Conservation (phyloP, 2,797 vertebrate species). For the Paguma larvata region DNA sequence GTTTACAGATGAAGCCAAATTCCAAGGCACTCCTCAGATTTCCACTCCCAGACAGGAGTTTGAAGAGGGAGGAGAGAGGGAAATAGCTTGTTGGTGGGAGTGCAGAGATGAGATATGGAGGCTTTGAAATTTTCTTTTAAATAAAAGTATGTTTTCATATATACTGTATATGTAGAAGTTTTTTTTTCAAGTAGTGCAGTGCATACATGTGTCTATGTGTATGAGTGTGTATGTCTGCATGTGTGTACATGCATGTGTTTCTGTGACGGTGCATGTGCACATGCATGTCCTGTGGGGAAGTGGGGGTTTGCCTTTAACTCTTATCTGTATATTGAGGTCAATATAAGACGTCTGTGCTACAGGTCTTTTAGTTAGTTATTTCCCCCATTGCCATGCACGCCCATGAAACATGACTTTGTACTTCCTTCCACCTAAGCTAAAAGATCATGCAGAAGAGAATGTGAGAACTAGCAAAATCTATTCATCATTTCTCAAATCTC, state of each 20-base stretch:
- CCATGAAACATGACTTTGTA: background rate
- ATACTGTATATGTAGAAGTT: background rate
- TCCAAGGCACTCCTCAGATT: background rate
- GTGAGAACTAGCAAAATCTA: slow-evolving; percentile 19
- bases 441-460: background rate
- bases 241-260: background rate
- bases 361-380: background rate
- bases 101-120: background rate
- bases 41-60: background rate
- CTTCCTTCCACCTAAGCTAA: background rate
- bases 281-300: too few relatives aligned
- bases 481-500: slow-evolving; percentile 10
- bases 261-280: background rate
- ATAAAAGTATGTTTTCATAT: background rate
- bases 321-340: background rate
- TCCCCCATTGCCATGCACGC: background rate
- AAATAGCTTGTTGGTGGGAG: background rate
- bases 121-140: background rate
- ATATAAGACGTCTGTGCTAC: background rate
- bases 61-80: background rate
- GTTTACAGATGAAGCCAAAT: background rate
- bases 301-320: background rate
- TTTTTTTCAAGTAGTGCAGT: background rate
- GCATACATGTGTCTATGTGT: background rate
- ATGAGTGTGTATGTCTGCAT: background rate